Evolutionary conservation across 2,888 invertebrate genomes (phyloP).

Genomic region (Cataglyphis rosenhaueri): DNA sequence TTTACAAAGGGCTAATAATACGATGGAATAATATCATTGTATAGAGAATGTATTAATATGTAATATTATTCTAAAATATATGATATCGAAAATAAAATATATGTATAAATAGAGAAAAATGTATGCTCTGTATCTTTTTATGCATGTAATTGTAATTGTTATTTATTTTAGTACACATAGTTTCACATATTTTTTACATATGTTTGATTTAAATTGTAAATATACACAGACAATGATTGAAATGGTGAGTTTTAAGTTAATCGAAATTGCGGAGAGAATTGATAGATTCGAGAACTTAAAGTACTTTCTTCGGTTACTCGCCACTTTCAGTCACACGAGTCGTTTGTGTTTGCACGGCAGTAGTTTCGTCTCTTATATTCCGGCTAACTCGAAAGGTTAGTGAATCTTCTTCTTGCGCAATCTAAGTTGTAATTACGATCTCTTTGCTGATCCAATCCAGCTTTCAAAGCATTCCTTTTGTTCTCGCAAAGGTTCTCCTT

Average conservation of each 20-base stretch:
- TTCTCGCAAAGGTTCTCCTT: background rate
- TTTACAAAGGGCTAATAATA: background rate
- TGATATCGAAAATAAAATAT: background rate
- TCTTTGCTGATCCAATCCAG: constrained; percentile 25
- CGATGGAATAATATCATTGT: background rate
- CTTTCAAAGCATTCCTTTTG: constrained; percentile 32
- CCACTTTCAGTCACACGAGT: constrained; percentile 20
- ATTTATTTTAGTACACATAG: background rate
- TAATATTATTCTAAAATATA: background rate
- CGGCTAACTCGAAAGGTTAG: background rate
- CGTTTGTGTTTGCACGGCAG: constrained; percentile 39
- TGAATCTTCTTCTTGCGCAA: constrained; percentile 20
- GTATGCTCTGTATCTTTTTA: background rate
- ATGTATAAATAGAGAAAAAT: background rate
- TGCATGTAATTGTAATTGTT: background rate
- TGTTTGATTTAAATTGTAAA: background rate
- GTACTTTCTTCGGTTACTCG: constrained; percentile 18
- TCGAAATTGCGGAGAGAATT: constrained; percentile 38
- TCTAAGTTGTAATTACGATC: constrained; percentile 50
- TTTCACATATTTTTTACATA: background rate
- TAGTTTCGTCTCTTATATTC: constrained; percentile 14
- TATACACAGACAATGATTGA: background rate
- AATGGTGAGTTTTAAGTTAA: background rate
- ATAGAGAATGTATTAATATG: background rate
- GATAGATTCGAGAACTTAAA: constrained; percentile 42